A percentile compares a stretch with the other conserved stretches of the same genome.
Conservation (phyloP, 2,113 vertebrate genomes). For the Elachura formosa region DNA sequence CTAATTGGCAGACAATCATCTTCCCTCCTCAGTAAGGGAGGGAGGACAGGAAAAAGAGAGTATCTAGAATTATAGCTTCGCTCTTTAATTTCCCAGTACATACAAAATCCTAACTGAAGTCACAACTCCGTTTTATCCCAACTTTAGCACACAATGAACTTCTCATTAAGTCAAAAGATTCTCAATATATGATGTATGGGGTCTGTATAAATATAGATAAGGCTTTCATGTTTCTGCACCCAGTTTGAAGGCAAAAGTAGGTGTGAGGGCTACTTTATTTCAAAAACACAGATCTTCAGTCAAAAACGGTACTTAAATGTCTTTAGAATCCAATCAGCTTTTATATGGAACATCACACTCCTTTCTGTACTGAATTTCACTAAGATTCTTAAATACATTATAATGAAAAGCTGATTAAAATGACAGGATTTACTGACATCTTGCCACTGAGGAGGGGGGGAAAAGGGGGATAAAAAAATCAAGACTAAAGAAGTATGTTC, state of each 20-base stretch:
- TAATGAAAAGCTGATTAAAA: slow-evolving; percentile 38
- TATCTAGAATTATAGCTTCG: not conserved
- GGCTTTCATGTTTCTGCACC: not conserved
- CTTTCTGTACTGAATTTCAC: slow-evolving; percentile 25
- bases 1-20: not conserved
- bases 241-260: not conserved
- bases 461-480: not conserved
- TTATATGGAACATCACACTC: slow-evolving; percentile 45
- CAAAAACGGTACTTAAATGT: not conserved
- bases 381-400: slow-evolving; percentile 32
- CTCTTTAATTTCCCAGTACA: not conserved
- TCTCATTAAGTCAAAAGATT: not conserved
- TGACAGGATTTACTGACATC: slow-evolving; percentile 2
- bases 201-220: not conserved
- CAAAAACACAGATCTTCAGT: not conserved
- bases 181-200: not conserved
- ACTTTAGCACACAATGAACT: not conserved
- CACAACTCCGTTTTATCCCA: not conserved
- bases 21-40: not conserved
- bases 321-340: slow-evolving; percentile 41
- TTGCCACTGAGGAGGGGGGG: not conserved
- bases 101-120: not conserved
- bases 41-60: fast-evolving
- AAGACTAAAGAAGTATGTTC: not conserved
- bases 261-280: not conserved